These are phyloP conservation scores for Cinclus mexicanus DNA, from an alignment of 2,113 vertebrate species.

Conservation along the genomic window DNA sequence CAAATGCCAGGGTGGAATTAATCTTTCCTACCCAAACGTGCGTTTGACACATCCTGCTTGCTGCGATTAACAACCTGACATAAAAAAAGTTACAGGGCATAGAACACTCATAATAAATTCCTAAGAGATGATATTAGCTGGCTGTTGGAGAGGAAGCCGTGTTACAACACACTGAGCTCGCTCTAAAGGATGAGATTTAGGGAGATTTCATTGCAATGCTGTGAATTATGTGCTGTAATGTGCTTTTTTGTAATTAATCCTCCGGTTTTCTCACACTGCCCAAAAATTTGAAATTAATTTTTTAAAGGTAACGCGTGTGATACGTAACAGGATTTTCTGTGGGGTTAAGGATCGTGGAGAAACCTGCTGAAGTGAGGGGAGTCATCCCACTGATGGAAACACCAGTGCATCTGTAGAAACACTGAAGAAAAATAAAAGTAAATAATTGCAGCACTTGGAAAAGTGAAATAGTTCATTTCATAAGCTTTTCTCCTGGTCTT, in stretches of 20 bases:
- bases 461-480: not conserved
- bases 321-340: accelerated
- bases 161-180: not conserved
- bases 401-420: not conserved
- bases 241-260: not conserved
- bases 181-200: not conserved
- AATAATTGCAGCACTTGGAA: not conserved
- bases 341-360: not conserved
- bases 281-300: not conserved
- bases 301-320: not conserved
- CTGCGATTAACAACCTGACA: slow-evolving; percentile 21
- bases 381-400: not conserved
- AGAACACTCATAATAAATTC: slow-evolving; percentile 36
- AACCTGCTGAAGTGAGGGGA: not conserved
- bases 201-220: not conserved
- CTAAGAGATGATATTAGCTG: slow-evolving; percentile 46
- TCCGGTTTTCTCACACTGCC: not conserved
- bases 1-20: not conserved
- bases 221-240: not conserved
- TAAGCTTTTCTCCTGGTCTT: not conserved
- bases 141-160: not conserved
- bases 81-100: slow-evolving; percentile 28
- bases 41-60: not conserved
- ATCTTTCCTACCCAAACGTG: not conserved
- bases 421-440: not conserved